Percentiles rank a stretch among this genome's conserved stretches.
Conservation (phyloP, 2,797 vertebrate genomes). For the Alauda arvensis region DNA sequence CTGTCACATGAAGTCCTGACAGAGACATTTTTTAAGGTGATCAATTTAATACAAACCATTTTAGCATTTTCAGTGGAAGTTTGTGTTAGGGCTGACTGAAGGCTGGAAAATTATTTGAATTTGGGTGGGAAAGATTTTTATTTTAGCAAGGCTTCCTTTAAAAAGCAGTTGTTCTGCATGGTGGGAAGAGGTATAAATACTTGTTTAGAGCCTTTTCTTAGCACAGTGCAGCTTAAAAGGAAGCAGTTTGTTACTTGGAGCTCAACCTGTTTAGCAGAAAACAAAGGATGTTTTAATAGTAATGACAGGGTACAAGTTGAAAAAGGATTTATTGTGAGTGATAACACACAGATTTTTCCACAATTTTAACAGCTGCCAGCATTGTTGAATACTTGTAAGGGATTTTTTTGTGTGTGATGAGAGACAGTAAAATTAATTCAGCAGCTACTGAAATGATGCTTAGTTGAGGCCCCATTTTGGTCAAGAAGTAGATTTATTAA, state of each 20-base stretch:
- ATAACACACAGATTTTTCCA: neutral
- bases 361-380: neutral
- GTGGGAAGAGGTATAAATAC: neutral
- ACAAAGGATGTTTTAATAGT: neutral
- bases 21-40: neutral
- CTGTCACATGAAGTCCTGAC: neutral
- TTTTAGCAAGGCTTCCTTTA: neutral
- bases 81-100: neutral
- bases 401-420: neutral
- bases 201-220: neutral
- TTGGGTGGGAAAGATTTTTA: neutral
- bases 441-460: neutral
- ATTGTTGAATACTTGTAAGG: neutral
- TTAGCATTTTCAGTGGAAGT: neutral
- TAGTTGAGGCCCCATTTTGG: neutral
- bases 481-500: neutral
- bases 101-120: neutral
- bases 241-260: neutral
- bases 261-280: neutral
- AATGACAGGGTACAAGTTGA: neutral
- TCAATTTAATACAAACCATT: neutral
- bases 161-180: neutral
- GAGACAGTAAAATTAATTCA: neutral
- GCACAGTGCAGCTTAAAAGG: neutral
- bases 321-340: neutral